Percentiles rank a stretch among this genome's conserved stretches.
Evolutionary conservation across 2,888 invertebrate genomes (phyloP).

Genomic region (Agrochola litura): DNA sequence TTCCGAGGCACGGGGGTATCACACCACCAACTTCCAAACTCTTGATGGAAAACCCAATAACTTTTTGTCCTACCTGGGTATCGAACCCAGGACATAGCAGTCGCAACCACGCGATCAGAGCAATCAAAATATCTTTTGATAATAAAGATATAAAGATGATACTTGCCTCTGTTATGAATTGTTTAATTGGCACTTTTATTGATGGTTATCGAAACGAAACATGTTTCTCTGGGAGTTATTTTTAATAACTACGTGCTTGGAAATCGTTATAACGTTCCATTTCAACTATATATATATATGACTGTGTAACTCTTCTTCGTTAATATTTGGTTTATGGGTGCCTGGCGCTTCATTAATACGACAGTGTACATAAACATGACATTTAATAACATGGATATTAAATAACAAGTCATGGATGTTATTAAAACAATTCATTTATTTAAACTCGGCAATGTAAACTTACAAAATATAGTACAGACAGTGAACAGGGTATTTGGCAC

Average conservation of each 20-base stretch:
- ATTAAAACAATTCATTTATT: slow-evolving; percentile 84
- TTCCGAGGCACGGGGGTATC: neutral
- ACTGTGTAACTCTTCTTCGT: neutral
- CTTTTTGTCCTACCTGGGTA: neutral
- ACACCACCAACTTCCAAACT: neutral
- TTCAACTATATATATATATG: neutral
- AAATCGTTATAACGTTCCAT: neutral
- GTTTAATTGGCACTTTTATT: neutral
- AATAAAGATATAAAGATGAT: slow-evolving; percentile 17
- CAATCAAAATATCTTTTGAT: slow-evolving; percentile 7
- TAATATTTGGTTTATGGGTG: slow-evolving; percentile 7
- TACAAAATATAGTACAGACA: slow-evolving; percentile 84
- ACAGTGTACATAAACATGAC: neutral
- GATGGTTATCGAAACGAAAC: neutral
- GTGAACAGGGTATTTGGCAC: slow-evolving; percentile 79
- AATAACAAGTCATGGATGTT: slow-evolving; percentile 64
- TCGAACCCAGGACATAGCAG: neutral
- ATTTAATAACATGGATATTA: slow-evolving; percentile 9
- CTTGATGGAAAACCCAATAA: neutral
- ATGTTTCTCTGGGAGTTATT: neutral
- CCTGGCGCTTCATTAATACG: slow-evolving; percentile 1
- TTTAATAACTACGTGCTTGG: neutral
- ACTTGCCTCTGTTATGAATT: neutral
- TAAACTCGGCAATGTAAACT: slow-evolving; percentile 83
- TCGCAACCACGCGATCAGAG: neutral